Base-by-base conservation (phyloP, 2,888 invertebrate species). In the Allacma fusca region DNA sequence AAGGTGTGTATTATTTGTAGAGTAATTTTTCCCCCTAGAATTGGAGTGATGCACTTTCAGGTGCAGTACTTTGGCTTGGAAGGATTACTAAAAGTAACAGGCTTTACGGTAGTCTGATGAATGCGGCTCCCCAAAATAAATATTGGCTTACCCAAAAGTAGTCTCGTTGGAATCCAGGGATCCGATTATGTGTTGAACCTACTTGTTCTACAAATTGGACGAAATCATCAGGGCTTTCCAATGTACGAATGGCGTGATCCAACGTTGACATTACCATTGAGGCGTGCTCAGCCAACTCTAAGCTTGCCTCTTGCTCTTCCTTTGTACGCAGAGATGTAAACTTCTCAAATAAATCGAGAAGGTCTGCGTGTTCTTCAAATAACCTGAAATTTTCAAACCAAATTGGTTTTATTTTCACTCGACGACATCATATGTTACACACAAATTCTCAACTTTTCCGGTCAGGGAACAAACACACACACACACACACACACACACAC, bases 211-310 rank as follows among this genome's bases (percentile, higher is more conserved):
- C 89, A 86, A 92, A 93, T 85, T 92, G 91, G 87, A 94, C 91
- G 88, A 95, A 94, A 85, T 91, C 91, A 87, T 95, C 95, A 87
- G 94, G 89, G 86, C 95, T 92, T 85, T 95, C 95, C 79, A 96
- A 89, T 28, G 93, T 92, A 86, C 93, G 92, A 87, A 96, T 95
- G 80, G 94, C 93, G 85, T 95, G 94, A 86, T 96, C 95, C 80
- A 96, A 87, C 0, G 95, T 94, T 85, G 91, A 91, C 95, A 96
- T 96, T 34, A 96, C 95, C 85, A 93, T 93, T 85, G 91, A 92
- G 72, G 95, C 95, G 86, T 96, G 96, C 43, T 94, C 93, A 5
- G 93, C 93, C 80, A 96, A 88, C 87, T 94, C 94, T 89, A 93
- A 91, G 78, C 93, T 94, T 85, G 91, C 91, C 80, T 92, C 91